Percentiles rank a stretch among this genome's conserved stretches.
These are phyloP conservation scores for Eulithis testata DNA, from an alignment of 2,888 invertebrate genomes.

Conservation along the genomic window DNA sequence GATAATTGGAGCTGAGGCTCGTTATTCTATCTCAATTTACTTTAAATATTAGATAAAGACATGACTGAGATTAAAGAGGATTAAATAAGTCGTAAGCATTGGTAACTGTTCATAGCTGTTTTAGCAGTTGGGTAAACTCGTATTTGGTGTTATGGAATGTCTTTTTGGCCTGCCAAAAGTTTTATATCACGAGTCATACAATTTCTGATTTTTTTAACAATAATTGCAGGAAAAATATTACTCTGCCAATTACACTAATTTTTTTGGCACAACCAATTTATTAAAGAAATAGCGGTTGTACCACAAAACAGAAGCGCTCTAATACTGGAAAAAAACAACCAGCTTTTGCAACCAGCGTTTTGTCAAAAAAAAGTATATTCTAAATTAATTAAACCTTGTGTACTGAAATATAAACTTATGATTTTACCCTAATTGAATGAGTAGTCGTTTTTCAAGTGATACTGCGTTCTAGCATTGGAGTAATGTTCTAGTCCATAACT, in stretches of 20 bases:
- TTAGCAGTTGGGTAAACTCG: too few species aligned
- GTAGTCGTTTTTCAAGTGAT: constrained; percentile 22
- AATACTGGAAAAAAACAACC: background rate
- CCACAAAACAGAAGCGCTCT: too few species aligned
- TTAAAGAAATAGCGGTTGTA: too few species aligned
- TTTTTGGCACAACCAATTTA: too few species aligned
- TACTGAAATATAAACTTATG: constrained; percentile 9
- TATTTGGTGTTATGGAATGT: too few species aligned
- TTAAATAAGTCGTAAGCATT: constrained; percentile 1
- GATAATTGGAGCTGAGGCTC: constrained; percentile 47
- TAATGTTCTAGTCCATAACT: too few species aligned
- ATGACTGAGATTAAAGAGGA: constrained; percentile 14
- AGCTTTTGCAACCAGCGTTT: too few species aligned
- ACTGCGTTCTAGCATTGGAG: background rate
- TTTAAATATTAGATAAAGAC: constrained; percentile 26
- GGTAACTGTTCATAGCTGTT: background rate
- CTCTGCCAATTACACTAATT: too few species aligned
- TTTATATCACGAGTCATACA: too few species aligned
- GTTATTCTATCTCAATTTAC: constrained; percentile 29
- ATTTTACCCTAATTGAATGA: background rate
- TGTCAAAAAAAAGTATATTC: background rate
- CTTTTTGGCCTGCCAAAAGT: too few species aligned
- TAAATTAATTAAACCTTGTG: background rate
- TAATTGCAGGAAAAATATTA: too few species aligned
- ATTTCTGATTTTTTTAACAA: too few species aligned